These are phyloP conservation scores for Todus mexicanus DNA, from an alignment of 2,797 vertebrate species.

Conservation along the genomic window DNA sequence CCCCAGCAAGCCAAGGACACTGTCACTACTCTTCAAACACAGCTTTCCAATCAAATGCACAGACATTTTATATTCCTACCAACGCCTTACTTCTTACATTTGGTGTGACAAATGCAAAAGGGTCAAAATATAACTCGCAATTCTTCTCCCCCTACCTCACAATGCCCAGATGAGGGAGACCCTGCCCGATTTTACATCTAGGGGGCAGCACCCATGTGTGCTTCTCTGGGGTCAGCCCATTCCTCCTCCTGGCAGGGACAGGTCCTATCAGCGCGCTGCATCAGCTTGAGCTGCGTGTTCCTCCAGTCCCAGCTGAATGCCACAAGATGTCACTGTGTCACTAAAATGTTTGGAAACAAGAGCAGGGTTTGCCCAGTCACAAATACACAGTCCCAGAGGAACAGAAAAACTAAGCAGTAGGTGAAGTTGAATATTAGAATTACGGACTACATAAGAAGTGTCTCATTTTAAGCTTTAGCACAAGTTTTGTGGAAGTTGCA, in stretches of 20 bases:
- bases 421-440: neutral
- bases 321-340: conserved; percentile 65
- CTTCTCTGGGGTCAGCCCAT: neutral
- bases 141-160: neutral
- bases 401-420: neutral
- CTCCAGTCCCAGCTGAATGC: neutral
- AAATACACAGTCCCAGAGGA: neutral
- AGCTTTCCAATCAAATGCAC: neutral
- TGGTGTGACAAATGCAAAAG: neutral
- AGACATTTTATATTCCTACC: neutral
- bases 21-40: neutral
- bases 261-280: neutral
- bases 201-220: neutral
- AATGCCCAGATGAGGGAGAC: neutral
- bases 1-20: neutral
- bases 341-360: neutral
- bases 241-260: neutral
- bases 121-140: neutral
- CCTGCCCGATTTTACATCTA: neutral
- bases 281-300: neutral
- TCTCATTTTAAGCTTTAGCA: neutral
- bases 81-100: neutral
- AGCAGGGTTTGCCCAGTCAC: neutral
- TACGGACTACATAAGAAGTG: neutral
- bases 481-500: neutral